Evolutionary conservation across 2,113 vertebrate species (phyloP), one percentile per base, ranked within the genome.

Genomic region (Heptranchias perlo): DNA sequence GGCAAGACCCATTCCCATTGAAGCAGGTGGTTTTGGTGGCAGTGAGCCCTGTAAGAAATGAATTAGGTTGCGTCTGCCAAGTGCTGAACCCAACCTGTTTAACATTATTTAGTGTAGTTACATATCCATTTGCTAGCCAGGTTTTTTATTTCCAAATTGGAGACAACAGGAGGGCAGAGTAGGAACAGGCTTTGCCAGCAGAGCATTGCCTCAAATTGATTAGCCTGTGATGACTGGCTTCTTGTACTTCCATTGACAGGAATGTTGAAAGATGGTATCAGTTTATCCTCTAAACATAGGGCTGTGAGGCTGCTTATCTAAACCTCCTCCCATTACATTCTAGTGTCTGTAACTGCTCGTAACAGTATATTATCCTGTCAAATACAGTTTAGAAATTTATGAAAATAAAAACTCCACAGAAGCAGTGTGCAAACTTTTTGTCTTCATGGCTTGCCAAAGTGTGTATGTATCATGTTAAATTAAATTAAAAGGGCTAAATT

Each of bases 351-450:
- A 64, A 28, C 92, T 47, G 64, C 10, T 94, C 62, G 93, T 67
- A 58, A 49, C 7, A 39, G 64, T 67, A 25, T 47, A 67, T 67
- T 94, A 94, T 67, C 93, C 93, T 94, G 93, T 94, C 91, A 94
- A 94, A 67, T 67, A 65, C 64, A 94, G 21, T 31, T 94, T 31
- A 23, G 8, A 67, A 47, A 47, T 94, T 28, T 39, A 67, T 25
- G 21, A 94, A 94, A 67, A 67, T 65, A 64, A 64, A 94, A 65
- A 14, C 52, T 54, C 31, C 31, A 16, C 87, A 58, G 21, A 31
- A 89, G 49, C 49, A 1, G 3, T 6, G 28, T 89, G 28, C 86
- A 61, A n/a, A 54, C 1, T 35, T 91, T 35, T 91, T 91, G 87
- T 61, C 87, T 91, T 61, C 78, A 44, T 78, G 78, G 78, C 39